A percentile compares a stretch with the other conserved stretches of the same genome.
Conservation (phyloP, 2,888 invertebrate species). For the Heliconius ismenius region DNA sequence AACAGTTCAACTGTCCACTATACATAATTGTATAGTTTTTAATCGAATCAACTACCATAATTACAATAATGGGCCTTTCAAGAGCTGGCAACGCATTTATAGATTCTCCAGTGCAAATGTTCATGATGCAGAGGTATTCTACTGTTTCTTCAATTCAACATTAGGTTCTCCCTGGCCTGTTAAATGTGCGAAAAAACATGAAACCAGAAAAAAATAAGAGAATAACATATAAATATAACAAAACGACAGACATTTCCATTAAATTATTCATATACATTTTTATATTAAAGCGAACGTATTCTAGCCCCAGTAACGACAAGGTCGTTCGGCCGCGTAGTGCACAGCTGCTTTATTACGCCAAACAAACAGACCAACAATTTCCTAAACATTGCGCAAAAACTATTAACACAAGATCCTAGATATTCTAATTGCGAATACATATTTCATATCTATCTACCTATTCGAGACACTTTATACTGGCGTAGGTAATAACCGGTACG, state of each 20-base stretch:
- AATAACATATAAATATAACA: not conserved
- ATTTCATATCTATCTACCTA: constrained; percentile 46
- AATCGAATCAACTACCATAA: too few species aligned
- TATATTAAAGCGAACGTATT: constrained; percentile 36
- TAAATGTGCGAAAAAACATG: not conserved
- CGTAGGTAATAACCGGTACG: constrained; percentile 27
- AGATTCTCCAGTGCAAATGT: too few species aligned
- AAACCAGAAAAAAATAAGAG: not conserved
- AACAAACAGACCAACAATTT: constrained; percentile 44
- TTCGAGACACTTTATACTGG: constrained; percentile 37
- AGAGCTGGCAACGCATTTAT: too few species aligned
- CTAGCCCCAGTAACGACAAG: constrained; percentile 25
- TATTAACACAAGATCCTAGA: constrained; percentile 46
- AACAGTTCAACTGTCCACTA: too few species aligned
- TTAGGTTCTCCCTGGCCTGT: too few species aligned
- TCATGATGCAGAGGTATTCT: too few species aligned
- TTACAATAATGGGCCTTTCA: too few species aligned
- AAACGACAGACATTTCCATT: constrained; percentile 1
- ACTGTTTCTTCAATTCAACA: too few species aligned
- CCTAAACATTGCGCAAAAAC: constrained; percentile 46
- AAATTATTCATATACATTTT: constrained; percentile 28
- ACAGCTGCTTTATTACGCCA: constrained; percentile 44
- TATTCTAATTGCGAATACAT: constrained; percentile 47
- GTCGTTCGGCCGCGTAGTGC: constrained; percentile 40
- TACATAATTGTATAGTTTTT: too few species aligned